Base-by-base conservation (phyloP, 2,888 invertebrate genomes). In the Zelleria hepariella region DNA sequence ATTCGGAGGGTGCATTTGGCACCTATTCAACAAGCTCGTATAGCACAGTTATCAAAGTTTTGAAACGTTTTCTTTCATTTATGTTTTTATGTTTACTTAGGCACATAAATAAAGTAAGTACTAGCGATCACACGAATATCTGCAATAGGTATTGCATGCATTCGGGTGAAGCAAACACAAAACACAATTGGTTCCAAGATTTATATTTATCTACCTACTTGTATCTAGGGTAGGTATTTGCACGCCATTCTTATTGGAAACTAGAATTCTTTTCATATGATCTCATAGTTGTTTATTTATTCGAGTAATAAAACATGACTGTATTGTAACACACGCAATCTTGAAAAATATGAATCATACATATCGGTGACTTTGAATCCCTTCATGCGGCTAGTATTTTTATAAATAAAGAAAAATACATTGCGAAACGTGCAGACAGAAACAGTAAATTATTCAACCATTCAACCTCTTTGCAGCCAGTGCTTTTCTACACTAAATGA, bases 131-230 rank as follows among this genome's bases (percentile, higher is more conserved):
- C 53, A 24, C 24, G 53, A 24, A n/a, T 25, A 24, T 53, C 21
- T 24, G 53, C 53, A 53, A 53, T 53, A n/a, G n/a, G n/a, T n/a
- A 53, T 53, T n/a, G 53, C 53, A 18, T 53, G 53, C 53, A 53
- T 24, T 53, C 25, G 24, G 53, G 2, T 10, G 10, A 15, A 63
- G 54, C 66, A 42, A 10, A 58, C 62, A 47, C 66, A 65, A n/a
- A 68, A 63, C 1, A 63, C 60, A 32, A 66, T 56, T 32, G 63
- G 53, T 6, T 66, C 20, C 21, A 68, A 18, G 7, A 64, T 5
- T 55, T n/a, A 5, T 42, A 51, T 53, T 10, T 49, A 49, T 49
- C 18, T 25, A n/a, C n/a, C n/a, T n/a, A n/a, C 53, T 8, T 25
- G 32, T 42, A 15, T 42, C 32, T 42, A 42, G 32, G 15, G 10